A percentile compares a stretch with the other conserved stretches of the same genome.
These are phyloP conservation scores for Tamandua tetradactyla DNA, from an alignment of 2,797 vertebrate genomes.

Conservation along the genomic window DNA sequence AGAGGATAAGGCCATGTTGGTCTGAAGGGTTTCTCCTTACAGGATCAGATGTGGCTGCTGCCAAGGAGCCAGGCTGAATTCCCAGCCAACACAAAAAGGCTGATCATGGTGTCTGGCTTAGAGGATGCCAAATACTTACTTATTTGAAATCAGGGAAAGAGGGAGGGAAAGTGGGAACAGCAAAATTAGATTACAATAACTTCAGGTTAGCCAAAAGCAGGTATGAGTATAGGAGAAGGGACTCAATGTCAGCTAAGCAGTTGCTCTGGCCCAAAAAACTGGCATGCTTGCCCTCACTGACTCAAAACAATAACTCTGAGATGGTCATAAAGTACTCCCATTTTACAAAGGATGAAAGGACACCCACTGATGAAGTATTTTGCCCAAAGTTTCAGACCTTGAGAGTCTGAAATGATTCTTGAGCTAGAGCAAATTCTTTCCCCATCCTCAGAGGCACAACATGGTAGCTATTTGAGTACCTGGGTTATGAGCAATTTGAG, in stretches of 20 bases:
- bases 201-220: background rate
- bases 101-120: background rate
- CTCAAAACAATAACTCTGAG: background rate
- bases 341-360: background rate
- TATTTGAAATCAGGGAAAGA: background rate
- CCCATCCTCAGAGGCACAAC: background rate
- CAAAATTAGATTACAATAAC: background rate
- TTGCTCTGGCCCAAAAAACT: background rate
- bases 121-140: background rate
- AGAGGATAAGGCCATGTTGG: background rate
- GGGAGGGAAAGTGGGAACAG: background rate
- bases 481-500: background rate
- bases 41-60: background rate
- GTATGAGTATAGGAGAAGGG: background rate
- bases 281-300: background rate
- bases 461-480: background rate
- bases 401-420: background rate
- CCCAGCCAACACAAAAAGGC: background rate
- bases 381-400: background rate
- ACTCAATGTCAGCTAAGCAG: background rate
- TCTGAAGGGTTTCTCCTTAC: background rate
- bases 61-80: background rate
- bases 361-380: accelerated
- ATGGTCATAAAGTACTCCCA: background rate
- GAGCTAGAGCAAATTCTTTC: background rate